Evolutionary conservation across 92 coral and sea anemone species (phyloP).

Genomic region (Epizoanthus ramosus): DNA sequence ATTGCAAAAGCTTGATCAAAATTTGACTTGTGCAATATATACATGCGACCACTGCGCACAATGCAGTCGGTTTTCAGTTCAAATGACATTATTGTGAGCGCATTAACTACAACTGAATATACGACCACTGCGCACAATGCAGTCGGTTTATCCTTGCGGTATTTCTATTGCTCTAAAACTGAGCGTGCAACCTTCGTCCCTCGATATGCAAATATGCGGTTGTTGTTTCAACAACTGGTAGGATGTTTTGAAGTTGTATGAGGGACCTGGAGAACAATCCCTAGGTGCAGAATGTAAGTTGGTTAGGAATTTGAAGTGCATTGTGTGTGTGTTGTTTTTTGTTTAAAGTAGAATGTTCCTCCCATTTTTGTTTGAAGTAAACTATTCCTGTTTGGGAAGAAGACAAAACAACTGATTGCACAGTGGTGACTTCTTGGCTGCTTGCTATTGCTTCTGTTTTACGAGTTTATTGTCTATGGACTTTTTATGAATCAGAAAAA

Average conservation of each 20-base stretch:
- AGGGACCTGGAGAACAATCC: conserved; percentile 26
- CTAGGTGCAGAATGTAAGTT: conserved; percentile 28
- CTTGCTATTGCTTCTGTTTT: not conserved
- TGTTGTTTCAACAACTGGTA: conserved; percentile 12
- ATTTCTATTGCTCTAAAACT: conserved; percentile 55
- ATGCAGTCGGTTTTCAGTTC: conserved; percentile 68
- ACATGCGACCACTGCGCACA: conserved; percentile 63
- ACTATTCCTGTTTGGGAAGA: not conserved
- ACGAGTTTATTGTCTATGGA: not conserved
- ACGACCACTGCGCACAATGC: conserved; percentile 79
- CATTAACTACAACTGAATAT: not conserved
- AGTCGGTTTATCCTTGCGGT: conserved; percentile 52
- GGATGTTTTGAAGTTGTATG: conserved; percentile 33
- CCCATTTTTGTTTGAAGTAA: too few relatives aligned
- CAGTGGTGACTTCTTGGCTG: not conserved
- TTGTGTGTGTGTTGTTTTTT: conserved; percentile 12
- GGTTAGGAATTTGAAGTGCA: conserved; percentile 24
- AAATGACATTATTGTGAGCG: not conserved
- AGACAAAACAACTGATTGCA: conserved; percentile 11
- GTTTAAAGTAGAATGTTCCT: not conserved
- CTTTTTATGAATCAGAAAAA: too few relatives aligned
- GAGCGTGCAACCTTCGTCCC: conserved; percentile 41
- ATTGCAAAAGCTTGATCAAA: conserved; percentile 37
- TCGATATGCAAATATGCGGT: conserved; percentile 31
- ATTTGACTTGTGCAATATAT: not conserved